Percentiles rank a stretch among this genome's conserved stretches.
Conservation (phyloP, 2,797 vertebrate species). For the Enteromius mattozi region DNA sequence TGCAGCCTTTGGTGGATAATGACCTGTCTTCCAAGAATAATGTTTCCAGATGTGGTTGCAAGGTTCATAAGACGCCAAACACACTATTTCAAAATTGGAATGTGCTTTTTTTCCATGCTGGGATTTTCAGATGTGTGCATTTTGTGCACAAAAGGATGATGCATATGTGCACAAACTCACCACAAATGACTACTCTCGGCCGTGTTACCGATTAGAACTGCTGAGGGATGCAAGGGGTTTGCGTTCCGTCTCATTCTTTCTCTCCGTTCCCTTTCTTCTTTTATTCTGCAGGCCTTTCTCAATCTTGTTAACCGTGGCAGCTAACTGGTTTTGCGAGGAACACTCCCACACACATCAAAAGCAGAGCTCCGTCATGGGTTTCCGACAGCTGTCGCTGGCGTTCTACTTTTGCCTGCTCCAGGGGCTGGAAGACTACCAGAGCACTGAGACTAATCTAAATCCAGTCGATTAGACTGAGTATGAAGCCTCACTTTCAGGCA, state of each 20-base stretch:
- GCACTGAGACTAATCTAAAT: slow-evolving; percentile 50
- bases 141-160: slow-evolving; percentile 64
- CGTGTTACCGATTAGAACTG: slow-evolving; percentile 70
- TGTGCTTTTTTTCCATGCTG: slow-evolving; percentile 60
- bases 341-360: slow-evolving; percentile 63
- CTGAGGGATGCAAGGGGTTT: slow-evolving; percentile 67
- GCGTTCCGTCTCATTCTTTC: slow-evolving; percentile 30
- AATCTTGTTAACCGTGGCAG: slow-evolving; percentile 49
- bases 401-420: slow-evolving; percentile 54
- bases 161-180: slow-evolving; percentile 53
- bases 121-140: slow-evolving; percentile 59
- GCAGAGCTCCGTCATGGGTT: slow-evolving; percentile 51
- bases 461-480: slow-evolving; percentile 58
- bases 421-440: slow-evolving; percentile 44
- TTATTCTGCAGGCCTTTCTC: slow-evolving; percentile 53
- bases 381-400: slow-evolving; percentile 49
- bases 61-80: slow-evolving; percentile 72
- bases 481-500: slow-evolving; percentile 29
- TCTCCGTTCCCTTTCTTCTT: background rate
- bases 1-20: slow-evolving; percentile 69
- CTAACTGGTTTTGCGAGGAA: slow-evolving; percentile 52
- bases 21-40: slow-evolving; percentile 76
- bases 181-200: slow-evolving; percentile 68
- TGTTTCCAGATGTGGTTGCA: slow-evolving; percentile 78
- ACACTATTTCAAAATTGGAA: slow-evolving; percentile 71